Evolutionary conservation across 2,888 invertebrate species (phyloP).

Genomic region (Formica aserva): DNA sequence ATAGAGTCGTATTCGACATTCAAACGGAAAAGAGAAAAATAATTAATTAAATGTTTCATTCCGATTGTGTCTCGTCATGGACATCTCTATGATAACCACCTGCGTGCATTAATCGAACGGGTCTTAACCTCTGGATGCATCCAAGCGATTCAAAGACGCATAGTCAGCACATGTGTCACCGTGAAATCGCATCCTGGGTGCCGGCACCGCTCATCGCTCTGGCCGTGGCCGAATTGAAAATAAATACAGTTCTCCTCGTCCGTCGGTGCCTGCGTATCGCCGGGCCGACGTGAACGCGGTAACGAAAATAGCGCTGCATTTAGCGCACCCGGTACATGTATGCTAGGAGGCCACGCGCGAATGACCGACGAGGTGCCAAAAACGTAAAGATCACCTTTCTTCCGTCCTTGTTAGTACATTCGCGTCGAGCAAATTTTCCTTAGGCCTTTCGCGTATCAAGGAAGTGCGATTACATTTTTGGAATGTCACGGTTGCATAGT

Average conservation of each 20-base stretch:
- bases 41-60: neutral
- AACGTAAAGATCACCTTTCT: slow-evolving; percentile 79
- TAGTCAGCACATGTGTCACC: slow-evolving; percentile 51
- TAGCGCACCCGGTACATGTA: slow-evolving; percentile 77
- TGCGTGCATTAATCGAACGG: slow-evolving; percentile 24
- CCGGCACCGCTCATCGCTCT: slow-evolving; percentile 65
- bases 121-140: slow-evolving; percentile 42
- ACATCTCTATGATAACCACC: neutral
- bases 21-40: neutral
- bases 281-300: slow-evolving; percentile 64
- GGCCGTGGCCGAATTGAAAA: slow-evolving; percentile 85
- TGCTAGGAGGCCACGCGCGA: slow-evolving; percentile 66
- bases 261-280: slow-evolving; percentile 49
- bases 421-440: neutral
- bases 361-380: slow-evolving; percentile 78
- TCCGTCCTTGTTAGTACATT: slow-evolving; percentile 62
- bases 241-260: slow-evolving; percentile 77
- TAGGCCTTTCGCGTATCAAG: neutral
- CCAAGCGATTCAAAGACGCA: slow-evolving; percentile 48
- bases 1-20: neutral
- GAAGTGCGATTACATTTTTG: slow-evolving; percentile 16
- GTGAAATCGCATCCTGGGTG: slow-evolving; percentile 53
- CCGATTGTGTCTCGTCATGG: neutral
- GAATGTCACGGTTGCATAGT: slow-evolving; percentile 27
- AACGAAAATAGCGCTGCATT: slow-evolving; percentile 81